Conservation (phyloP, 1,140 invertebrate species). For the Anastrepha obliqua region DNA sequence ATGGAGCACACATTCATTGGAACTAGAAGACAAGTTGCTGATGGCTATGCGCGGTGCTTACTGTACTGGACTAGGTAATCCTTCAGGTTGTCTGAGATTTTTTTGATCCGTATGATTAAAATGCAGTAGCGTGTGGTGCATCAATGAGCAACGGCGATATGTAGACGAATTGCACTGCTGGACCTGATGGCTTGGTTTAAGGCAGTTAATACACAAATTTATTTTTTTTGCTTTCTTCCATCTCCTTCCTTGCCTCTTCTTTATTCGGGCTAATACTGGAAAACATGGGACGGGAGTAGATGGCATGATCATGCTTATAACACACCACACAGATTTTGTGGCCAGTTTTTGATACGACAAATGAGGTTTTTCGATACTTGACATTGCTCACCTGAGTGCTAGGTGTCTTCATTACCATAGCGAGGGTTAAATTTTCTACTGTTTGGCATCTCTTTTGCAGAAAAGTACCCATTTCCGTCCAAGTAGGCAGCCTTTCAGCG, state of each 20-base stretch:
- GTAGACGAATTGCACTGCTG: neutral
- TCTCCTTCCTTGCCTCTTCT: too few species aligned
- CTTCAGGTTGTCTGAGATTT: neutral
- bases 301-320: neutral
- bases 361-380: neutral
- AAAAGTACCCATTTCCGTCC: too few species aligned
- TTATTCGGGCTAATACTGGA: neutral
- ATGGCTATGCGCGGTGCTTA: neutral
- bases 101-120: neutral
- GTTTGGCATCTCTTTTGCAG: too few species aligned
- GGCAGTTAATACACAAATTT: too few species aligned
- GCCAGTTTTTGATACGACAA: neutral
- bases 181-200: neutral
- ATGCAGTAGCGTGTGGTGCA: neutral
- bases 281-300: neutral
- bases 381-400: neutral
- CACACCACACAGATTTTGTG: neutral
- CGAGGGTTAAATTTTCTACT: too few species aligned
- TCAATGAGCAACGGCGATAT: neutral
- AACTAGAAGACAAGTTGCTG: neutral
- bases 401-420: neutral
- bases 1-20: slow-evolving; percentile 38
- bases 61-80: neutral
- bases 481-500: neutral
- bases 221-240: slow-evolving; percentile 7